These are phyloP conservation scores for Muschampia plurimacula DNA, from an alignment of 2,888 invertebrate genomes.

Conservation along the genomic window DNA sequence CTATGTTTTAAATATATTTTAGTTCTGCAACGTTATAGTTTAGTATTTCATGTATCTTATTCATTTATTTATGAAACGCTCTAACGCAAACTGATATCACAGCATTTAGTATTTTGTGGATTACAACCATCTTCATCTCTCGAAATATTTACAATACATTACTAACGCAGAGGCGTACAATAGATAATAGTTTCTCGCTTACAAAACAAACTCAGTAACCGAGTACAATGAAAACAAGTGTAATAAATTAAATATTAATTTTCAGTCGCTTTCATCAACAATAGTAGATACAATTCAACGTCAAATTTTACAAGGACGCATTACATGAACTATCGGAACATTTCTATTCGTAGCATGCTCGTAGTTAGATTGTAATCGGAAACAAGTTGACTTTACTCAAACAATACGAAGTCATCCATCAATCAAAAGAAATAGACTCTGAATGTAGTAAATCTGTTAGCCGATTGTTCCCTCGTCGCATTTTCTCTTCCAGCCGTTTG, in stretches of 20 bases:
- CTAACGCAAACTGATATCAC: slow-evolving; percentile 82
- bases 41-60: slow-evolving; percentile 30
- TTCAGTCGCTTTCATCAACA: slow-evolving; percentile 75
- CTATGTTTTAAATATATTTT: neutral
- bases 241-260: slow-evolving; percentile 48
- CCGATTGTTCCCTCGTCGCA: slow-evolving; percentile 79
- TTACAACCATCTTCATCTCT: slow-evolving; percentile 58
- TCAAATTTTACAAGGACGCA: slow-evolving; percentile 50
- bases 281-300: slow-evolving; percentile 56
- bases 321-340: slow-evolving; percentile 64
- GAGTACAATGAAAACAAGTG: slow-evolving; percentile 16
- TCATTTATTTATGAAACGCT: slow-evolving; percentile 43
- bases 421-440: slow-evolving; percentile 63
- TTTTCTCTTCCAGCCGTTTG: slow-evolving; percentile 64
- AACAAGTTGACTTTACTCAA: slow-evolving; percentile 44
- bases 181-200: slow-evolving; percentile 20
- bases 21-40: neutral
- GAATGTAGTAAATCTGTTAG: slow-evolving; percentile 78
- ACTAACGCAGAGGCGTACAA: slow-evolving; percentile 38
- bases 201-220: slow-evolving; percentile 20
- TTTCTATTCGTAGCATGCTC: slow-evolving; percentile 33
- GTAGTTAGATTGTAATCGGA: slow-evolving; percentile 35
- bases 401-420: slow-evolving; percentile 78
- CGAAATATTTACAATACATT: slow-evolving; percentile 57
- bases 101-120: slow-evolving; percentile 77